These are phyloP conservation scores for Caprella mutica DNA, from an alignment of 2,888 invertebrate genomes.

Conservation along the genomic window DNA sequence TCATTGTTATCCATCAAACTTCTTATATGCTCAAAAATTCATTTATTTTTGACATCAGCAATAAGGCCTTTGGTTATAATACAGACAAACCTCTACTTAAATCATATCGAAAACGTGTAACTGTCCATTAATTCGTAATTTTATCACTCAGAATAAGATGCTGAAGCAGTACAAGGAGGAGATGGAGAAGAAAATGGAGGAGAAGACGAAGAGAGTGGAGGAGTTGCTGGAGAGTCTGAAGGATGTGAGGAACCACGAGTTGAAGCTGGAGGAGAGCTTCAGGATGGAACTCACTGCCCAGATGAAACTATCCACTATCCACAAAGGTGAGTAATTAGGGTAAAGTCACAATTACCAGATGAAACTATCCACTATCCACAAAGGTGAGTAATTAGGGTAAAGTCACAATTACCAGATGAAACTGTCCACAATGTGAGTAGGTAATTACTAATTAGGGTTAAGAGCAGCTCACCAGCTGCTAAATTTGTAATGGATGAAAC, in stretches of 20 bases:
- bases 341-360: constrained; percentile 59
- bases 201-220: constrained; percentile 56
- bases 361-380: constrained; percentile 70
- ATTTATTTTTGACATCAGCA: no score
- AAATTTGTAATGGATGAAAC: no score
- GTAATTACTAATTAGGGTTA: constrained; percentile 34
- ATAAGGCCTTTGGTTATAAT: no score
- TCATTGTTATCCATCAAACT: no score
- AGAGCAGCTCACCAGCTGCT: no score
- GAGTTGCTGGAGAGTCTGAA: constrained; percentile 57
- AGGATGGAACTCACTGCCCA: constrained; percentile 74
- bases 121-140: no score
- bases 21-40: no score
- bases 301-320: constrained; percentile 67
- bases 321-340: constrained; percentile 48
- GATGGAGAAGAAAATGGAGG: constrained; percentile 57
- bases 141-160: no score
- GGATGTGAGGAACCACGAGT: constrained; percentile 59
- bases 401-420: constrained; percentile 65
- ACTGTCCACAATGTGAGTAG: constrained; percentile 70
- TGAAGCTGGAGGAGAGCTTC: constrained; percentile 56
- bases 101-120: no score
- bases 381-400: constrained; percentile 42
- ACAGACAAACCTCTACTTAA: no score
- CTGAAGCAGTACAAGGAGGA: constrained; percentile 57